These are phyloP conservation scores for Alca torda DNA, from an alignment of 2,797 vertebrate species.

Conservation along the genomic window DNA sequence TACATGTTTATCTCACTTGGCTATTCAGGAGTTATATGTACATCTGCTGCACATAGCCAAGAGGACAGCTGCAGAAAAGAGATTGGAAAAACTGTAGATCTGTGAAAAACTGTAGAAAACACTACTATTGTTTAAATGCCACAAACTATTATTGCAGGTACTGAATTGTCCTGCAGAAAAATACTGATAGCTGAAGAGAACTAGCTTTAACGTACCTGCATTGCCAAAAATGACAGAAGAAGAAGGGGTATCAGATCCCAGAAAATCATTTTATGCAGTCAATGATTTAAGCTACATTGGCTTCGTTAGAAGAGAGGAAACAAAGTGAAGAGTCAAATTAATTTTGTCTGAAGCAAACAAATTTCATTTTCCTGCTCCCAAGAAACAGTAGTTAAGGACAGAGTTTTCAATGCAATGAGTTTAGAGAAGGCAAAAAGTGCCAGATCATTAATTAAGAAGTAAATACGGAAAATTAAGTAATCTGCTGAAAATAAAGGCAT, in stretches of 20 bases:
- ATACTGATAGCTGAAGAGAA: neutral
- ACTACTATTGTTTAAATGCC: neutral
- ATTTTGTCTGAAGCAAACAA: neutral
- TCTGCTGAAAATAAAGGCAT: constrained; percentile 3
- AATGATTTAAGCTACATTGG: neutral
- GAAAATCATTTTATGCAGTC: neutral
- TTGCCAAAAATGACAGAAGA: neutral
- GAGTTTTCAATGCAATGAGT: neutral
- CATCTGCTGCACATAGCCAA: neutral
- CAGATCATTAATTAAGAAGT: constrained; percentile 16
- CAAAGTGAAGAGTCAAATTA: neutral
- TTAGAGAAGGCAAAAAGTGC: neutral
- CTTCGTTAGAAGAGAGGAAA: constrained; percentile 9
- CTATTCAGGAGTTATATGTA: neutral
- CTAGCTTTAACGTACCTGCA: neutral
- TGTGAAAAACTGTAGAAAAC: neutral
- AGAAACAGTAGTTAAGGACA: neutral
- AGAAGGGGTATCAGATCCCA: neutral
- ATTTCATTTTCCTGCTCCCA: neutral
- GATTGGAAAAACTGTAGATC: neutral
- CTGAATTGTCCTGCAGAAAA: neutral
- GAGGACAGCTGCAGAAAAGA: neutral
- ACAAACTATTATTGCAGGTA: neutral
- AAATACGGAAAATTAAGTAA: constrained; percentile 53
- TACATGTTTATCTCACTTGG: neutral